These are phyloP conservation scores for Melanotaenia nigrans DNA, from an alignment of 2,797 vertebrate genomes.

Conservation along the genomic window DNA sequence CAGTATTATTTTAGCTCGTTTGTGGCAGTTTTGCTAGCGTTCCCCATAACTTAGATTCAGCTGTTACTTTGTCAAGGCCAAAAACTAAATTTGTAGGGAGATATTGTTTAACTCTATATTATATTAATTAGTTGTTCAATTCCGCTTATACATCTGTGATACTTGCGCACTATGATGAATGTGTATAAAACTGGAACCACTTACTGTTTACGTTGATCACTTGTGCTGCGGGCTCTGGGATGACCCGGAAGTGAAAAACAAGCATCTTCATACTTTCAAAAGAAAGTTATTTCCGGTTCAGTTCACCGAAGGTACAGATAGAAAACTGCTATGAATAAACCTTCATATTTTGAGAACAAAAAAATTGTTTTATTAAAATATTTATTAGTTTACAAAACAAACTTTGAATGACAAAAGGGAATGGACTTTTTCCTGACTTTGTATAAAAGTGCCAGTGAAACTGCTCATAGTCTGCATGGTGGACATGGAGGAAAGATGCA, in stretches of 20 bases:
- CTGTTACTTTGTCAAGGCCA: neutral
- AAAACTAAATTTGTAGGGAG: neutral
- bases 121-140: neutral
- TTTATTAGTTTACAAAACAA: neutral
- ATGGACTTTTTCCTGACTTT: neutral
- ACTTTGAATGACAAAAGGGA: neutral
- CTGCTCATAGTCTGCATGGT: neutral
- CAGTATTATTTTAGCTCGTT: neutral
- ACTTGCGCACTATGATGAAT: neutral
- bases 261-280: constrained; percentile 39
- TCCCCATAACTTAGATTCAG: constrained; percentile 22
- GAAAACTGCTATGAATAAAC: fast-evolving
- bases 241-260: constrained; percentile 61
- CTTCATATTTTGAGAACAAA: neutral
- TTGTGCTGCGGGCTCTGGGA: fast-evolving
- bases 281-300: constrained; percentile 31
- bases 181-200: neutral
- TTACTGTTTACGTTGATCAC: constrained; percentile 45
- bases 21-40: constrained; percentile 9
- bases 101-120: neutral
- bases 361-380: neutral
- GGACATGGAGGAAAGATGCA: neutral
- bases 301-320: neutral
- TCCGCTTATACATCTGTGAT: neutral
- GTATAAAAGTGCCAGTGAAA: neutral